Evolutionary conservation across 1,140 invertebrate genomes (phyloP).

Genomic region (Drosophila kikkawai): DNA sequence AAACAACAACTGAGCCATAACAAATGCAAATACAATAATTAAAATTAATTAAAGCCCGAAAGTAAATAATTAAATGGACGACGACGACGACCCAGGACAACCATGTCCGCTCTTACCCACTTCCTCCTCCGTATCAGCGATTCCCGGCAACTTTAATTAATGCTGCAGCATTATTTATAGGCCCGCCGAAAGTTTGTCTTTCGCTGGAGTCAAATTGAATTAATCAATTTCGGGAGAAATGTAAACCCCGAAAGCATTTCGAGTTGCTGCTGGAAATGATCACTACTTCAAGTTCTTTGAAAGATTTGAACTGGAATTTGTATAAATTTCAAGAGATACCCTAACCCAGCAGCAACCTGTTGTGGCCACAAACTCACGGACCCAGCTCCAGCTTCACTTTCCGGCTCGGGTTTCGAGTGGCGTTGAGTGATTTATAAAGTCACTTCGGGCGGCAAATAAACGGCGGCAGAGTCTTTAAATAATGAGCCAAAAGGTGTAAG

Average conservation of each 20-base stretch:
- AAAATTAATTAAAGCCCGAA: constrained; percentile 73
- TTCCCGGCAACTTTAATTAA: constrained; percentile 65
- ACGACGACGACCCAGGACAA: background rate
- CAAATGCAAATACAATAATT: constrained; percentile 80
- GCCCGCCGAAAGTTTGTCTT: constrained; percentile 55
- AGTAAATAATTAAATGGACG: constrained; percentile 70
- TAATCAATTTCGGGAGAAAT: constrained; percentile 57
- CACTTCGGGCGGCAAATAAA: constrained; percentile 44
- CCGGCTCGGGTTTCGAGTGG: constrained; percentile 21
- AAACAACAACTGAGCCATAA: constrained; percentile 37
- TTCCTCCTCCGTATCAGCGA: background rate
- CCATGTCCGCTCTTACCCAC: background rate
- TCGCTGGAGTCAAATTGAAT: constrained; percentile 69
- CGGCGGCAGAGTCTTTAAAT: constrained; percentile 52
- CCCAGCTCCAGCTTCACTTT: background rate
- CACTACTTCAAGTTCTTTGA: constrained; percentile 15
- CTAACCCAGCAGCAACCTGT: constrained; percentile 14
- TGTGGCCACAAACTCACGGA: constrained; percentile 20
- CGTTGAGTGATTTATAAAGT: constrained; percentile 44
- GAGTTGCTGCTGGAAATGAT: constrained; percentile 1
- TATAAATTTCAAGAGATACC: background rate
- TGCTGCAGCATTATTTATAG: constrained; percentile 75
- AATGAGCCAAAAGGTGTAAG: constrained; percentile 77
- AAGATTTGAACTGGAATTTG: background rate
- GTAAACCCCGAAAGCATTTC: background rate